Evolutionary conservation across 2,888 invertebrate genomes (phyloP).

Genomic region (Halictus quadricinctus): DNA sequence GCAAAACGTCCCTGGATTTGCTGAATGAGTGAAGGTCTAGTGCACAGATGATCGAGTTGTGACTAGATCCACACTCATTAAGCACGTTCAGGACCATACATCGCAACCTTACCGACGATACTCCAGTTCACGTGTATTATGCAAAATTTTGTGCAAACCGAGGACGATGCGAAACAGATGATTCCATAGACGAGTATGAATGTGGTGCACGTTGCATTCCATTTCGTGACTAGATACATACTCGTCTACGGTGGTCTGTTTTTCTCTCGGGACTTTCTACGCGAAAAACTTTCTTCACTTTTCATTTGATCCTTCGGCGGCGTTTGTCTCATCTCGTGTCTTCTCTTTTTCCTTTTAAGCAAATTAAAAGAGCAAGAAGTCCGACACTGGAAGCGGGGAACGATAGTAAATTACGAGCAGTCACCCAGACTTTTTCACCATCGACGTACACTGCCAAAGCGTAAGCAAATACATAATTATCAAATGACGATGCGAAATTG

Average conservation of each 20-base stretch:
- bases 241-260: conserved; percentile 88
- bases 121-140: background rate
- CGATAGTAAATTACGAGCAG: conserved; percentile 60
- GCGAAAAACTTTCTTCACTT: background rate
- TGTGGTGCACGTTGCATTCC: conserved; percentile 87
- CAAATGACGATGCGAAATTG: too few relatives aligned
- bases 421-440: conserved; percentile 62
- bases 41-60: conserved; percentile 86
- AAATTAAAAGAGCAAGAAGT: conserved; percentile 72
- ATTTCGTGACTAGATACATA: conserved; percentile 94
- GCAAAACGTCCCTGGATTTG: conserved; percentile 75
- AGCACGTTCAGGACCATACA: conserved; percentile 81
- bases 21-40: conserved; percentile 90
- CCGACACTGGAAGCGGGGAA: conserved; percentile 60
- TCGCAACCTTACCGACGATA: conserved; percentile 26
- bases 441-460: conserved; percentile 25
- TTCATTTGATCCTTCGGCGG: background rate
- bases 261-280: conserved; percentile 31
- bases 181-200: conserved; percentile 91
- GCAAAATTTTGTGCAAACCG: background rate
- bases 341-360: conserved; percentile 54
- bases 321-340: background rate
- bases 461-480: conserved; percentile 45
- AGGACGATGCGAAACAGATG: conserved; percentile 36
- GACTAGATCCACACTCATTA: conserved; percentile 97